Evolutionary conservation across 1,140 invertebrate genomes (phyloP), one percentile per base, ranked within the genome.

Genomic region (Drosophila micromelanica): DNA sequence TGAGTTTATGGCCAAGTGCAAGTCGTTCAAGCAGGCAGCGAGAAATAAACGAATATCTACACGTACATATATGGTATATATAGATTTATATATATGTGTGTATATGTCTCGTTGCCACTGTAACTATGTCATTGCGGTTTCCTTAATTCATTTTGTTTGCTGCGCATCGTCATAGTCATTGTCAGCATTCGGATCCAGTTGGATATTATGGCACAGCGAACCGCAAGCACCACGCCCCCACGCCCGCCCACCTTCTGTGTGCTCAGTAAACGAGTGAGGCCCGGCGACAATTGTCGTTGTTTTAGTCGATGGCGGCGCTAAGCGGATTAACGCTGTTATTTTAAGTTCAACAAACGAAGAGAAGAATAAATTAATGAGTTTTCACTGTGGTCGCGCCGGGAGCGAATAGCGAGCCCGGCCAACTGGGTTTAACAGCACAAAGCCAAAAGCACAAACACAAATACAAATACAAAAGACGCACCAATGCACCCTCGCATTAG

Each of bases 71-170:
- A 3, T 3, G 12, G 3, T 9, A 9, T 38, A 9, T 4, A 9
- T 49, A 40, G 38, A 17, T 49, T 38, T 56, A 35, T 13, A 9
- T 63, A 15, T 23, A 49, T 37, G 35, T 60, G n/a, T 46, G 8
- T 45, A 17, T 57, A 7, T 27, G 48, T 43, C 46, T 65, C 32
- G 13, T 17, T 73, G 84, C 62, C 69, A 77, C 70, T 84, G 84
- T 89, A 89, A 89, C 84, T 84, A 80, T 89, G 84, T 89, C 84
- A 89, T 80, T 89, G 84, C 73, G 84, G 84, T 89, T 89, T 74
- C 84, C 84, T 89, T 89, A 89, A 89, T 89, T 89, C 84, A 89
- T 89, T 89, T 89, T 89, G 84, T 89, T 89, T 89, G 84, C 78
- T 74, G 76, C 73, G 76, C 84, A 42, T 79, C 75, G 79, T 84